phyloP scores from a whole-genome alignment of 2,888 invertebrate species.

The Pyrochroa serraticornis region DNA sequence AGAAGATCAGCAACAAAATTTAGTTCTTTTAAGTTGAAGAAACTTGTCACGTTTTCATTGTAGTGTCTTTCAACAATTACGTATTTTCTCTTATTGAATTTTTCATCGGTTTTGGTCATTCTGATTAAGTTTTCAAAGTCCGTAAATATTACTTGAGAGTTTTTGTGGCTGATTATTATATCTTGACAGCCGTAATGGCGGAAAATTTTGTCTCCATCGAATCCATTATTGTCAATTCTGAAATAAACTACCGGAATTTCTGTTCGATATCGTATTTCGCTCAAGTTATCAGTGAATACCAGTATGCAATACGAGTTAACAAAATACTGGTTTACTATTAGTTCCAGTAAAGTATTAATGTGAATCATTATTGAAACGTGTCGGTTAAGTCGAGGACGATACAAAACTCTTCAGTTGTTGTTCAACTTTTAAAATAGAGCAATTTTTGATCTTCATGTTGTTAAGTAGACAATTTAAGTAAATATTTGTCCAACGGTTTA shows the following conservation, averaged over 20 bases:
- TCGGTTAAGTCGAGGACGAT: too few relatives aligned
- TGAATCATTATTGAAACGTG: not conserved
- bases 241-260: constrained; percentile 27
- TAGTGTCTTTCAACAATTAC: constrained; percentile 8
- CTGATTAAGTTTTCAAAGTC: constrained; percentile 38
- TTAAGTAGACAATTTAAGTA: too few relatives aligned
- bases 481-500: too few relatives aligned
- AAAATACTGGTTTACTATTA: constrained; percentile 39
- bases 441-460: too few relatives aligned
- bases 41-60: constrained; percentile 4
- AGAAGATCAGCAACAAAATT: constrained; percentile 16
- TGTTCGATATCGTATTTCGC: constrained; percentile 8
- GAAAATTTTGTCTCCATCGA: constrained; percentile 31
- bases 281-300: constrained; percentile 34
- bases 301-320: constrained; percentile 37
- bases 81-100: constrained; percentile 18
- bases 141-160: constrained; percentile 32
- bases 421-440: too few relatives aligned
- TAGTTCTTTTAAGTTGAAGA: constrained; percentile 16
- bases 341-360: constrained; percentile 33
- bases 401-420: too few relatives aligned
- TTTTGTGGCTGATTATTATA: constrained; percentile 34
- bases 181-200: constrained; percentile 43
- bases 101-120: constrained; percentile 4
- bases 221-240: constrained; percentile 11